Percentiles rank a stretch among this genome's conserved stretches.
Conservation (phyloP, 2,113 vertebrate genomes). For the Holacanthus passer region DNA sequence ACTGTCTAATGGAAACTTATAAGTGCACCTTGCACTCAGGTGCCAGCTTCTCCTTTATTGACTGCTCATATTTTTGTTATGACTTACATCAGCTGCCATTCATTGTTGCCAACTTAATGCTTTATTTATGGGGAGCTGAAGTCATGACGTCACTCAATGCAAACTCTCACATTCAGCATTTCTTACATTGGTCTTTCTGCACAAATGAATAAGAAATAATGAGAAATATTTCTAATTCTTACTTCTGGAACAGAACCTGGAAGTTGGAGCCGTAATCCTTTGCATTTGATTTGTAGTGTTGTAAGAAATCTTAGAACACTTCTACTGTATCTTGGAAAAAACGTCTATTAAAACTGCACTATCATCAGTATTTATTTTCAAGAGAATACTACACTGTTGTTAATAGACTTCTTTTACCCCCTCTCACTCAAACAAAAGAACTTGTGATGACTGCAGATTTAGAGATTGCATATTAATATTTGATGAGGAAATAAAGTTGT, state of each 20-base stretch:
- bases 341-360: too few species aligned
- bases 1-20: slow-evolving; percentile 10
- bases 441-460: not conserved
- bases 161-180: not conserved
- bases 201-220: too few species aligned
- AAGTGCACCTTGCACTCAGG: not conserved
- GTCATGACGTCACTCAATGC: not conserved
- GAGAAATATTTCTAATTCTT: too few species aligned
- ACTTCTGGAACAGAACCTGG: too few species aligned
- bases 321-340: too few species aligned
- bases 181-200: not conserved
- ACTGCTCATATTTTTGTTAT: slow-evolving; percentile 8
- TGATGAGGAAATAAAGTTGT: not conserved
- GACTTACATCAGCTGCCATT: not conserved
- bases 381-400: too few species aligned
- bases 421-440: too few species aligned
- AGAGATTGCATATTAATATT: not conserved
- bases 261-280: too few species aligned
- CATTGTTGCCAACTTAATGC: not conserved
- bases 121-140: not conserved
- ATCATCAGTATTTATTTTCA: too few species aligned
- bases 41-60: slow-evolving; percentile 1
- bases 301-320: too few species aligned
- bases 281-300: too few species aligned
- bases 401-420: not conserved